Conservation (phyloP, 2,888 invertebrate genomes). For the Fragum fragum region DNA sequence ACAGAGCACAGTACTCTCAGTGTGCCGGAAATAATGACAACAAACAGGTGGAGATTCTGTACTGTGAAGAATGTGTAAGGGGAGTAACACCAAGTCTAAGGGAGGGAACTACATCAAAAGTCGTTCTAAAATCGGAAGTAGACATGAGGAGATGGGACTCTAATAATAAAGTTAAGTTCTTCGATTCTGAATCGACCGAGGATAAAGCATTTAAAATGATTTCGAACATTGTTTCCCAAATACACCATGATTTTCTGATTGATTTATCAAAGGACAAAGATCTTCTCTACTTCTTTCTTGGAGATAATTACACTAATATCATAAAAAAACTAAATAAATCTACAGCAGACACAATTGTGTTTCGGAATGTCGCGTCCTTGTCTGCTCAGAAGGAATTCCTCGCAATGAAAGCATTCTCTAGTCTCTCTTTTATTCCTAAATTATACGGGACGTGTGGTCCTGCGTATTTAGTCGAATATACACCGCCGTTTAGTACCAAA, state of each 20-base stretch:
- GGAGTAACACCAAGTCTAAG: background rate
- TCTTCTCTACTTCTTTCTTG: background rate
- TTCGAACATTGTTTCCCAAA: background rate
- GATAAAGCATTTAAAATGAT: background rate
- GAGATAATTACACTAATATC: background rate
- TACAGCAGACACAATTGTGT: background rate
- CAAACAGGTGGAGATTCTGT: too few species aligned
- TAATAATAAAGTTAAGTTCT: background rate
- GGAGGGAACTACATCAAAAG: background rate
- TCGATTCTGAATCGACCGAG: background rate
- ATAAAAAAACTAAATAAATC: too few species aligned
- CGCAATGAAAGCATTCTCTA: conserved; percentile 9
- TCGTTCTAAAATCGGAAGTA: conserved; percentile 13
- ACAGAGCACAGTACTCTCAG: too few species aligned
- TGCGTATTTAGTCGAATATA: conserved; percentile 5
- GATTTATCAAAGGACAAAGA: background rate
- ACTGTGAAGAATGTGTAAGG: conserved; percentile 1
- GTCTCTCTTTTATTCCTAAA: background rate
- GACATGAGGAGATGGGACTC: background rate
- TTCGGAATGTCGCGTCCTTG: background rate
- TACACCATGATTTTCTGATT: background rate
- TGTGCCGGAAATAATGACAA: too few species aligned
- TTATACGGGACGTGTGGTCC: conserved; percentile 16
- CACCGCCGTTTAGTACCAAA: background rate
- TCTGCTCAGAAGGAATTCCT: background rate